Percentiles rank a stretch among this genome's conserved stretches.
Evolutionary conservation across 2,797 vertebrate genomes (phyloP).

Genomic region (Pipistrellus pygmaeus): DNA sequence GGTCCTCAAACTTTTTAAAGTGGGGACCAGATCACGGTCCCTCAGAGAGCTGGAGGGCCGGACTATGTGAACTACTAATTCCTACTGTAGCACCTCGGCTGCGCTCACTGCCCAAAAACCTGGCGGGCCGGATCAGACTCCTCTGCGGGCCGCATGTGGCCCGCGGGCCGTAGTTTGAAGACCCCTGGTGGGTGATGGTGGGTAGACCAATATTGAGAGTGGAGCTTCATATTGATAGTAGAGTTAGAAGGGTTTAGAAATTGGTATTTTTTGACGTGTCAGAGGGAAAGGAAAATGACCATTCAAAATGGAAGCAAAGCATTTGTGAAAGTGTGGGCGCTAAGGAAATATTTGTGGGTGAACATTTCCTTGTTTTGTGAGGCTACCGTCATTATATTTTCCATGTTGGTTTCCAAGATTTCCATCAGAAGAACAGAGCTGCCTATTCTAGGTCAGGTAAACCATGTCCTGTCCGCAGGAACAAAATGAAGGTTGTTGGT

Average conservation of each 20-base stretch:
- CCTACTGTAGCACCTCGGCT: no score
- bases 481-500: conserved; percentile 77
- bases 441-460: conserved; percentile 76
- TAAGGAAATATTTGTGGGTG: conserved; percentile 59
- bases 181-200: no score
- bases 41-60: no score
- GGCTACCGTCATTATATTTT: conserved; percentile 63
- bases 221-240: background rate
- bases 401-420: conserved; percentile 74
- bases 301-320: conserved; percentile 63
- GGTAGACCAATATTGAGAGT: background rate
- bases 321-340: conserved; percentile 44
- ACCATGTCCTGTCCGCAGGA: conserved; percentile 68
- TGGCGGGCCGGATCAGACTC: no score
- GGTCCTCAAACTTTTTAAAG: no score
- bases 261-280: conserved; percentile 62
- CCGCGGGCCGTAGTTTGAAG: no score
- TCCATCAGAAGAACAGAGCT: conserved; percentile 72
- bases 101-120: no score
- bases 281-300: conserved; percentile 53
- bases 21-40: no score
- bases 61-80: no score
- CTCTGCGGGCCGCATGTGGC: no score
- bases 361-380: conserved; percentile 73
- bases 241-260: conserved; percentile 47